phyloP scores from a whole-genome alignment of 2,888 invertebrate species.

The Tridacna crocea region DNA sequence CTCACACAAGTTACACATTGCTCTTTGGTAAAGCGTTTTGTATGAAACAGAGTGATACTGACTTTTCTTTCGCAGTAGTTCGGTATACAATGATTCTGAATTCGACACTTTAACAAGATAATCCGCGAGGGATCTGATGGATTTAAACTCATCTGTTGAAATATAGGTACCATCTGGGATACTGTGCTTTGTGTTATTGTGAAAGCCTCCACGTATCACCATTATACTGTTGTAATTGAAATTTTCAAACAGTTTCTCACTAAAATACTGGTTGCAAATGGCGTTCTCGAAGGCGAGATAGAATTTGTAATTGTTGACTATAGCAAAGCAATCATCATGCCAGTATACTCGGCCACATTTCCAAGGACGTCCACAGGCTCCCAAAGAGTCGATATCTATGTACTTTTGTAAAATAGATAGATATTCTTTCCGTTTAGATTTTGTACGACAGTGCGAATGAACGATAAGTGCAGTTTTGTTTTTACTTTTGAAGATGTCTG shows the following conservation, averaged over 20 bases:
- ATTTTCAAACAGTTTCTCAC: neutral
- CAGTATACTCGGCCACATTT: slow-evolving; percentile 46
- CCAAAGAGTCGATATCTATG: slow-evolving; percentile 25
- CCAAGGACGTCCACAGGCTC: slow-evolving; percentile 44
- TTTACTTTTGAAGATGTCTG: neutral
- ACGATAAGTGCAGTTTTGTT: neutral
- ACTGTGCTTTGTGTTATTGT: neutral
- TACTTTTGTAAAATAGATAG: slow-evolving; percentile 13
- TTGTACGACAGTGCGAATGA: slow-evolving; percentile 26
- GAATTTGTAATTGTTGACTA: slow-evolving; percentile 35
- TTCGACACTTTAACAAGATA: slow-evolving; percentile 29
- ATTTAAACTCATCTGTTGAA: slow-evolving; percentile 39
- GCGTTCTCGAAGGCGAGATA: slow-evolving; percentile 31
- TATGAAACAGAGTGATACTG: slow-evolving; percentile 44
- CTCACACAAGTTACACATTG: slow-evolving; percentile 16
- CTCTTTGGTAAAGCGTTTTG: slow-evolving; percentile 35
- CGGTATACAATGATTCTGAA: slow-evolving; percentile 28
- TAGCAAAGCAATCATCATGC: slow-evolving; percentile 43
- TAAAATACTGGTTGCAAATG: neutral
- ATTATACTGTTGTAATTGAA: neutral
- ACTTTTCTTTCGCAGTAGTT: slow-evolving; percentile 30
- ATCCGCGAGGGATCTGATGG: slow-evolving; percentile 26
- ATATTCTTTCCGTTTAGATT: slow-evolving; percentile 21
- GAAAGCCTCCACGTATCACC: slow-evolving; percentile 24
- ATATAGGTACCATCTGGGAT: slow-evolving; percentile 41